Percentiles rank a stretch among this genome's conserved stretches.
Conservation (phyloP, 2,113 vertebrate genomes). For the Alethe diademata region DNA sequence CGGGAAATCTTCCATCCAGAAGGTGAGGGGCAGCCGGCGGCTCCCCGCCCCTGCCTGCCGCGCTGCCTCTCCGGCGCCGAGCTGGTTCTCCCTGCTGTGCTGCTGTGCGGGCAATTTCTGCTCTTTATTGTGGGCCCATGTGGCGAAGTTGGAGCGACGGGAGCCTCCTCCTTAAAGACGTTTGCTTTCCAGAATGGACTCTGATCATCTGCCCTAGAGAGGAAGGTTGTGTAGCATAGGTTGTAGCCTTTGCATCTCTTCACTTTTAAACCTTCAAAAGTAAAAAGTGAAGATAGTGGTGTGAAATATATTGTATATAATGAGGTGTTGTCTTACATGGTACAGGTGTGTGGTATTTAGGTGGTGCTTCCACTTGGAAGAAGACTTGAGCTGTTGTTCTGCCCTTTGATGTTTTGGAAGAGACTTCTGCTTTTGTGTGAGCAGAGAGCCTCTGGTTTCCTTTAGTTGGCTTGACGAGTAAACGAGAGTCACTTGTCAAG, state of each 20-base stretch:
- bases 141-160: neutral
- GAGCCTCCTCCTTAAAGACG: neutral
- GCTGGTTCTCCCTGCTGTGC: neutral
- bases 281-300: neutral
- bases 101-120: neutral
- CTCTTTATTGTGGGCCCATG: neutral
- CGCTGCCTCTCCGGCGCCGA: neutral
- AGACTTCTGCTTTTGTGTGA: neutral
- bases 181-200: neutral
- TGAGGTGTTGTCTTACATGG: neutral
- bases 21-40: conserved; percentile 76
- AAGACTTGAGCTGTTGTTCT: neutral
- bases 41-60: neutral
- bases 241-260: neutral
- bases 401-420: neutral
- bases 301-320: neutral
- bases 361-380: neutral
- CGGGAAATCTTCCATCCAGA: conserved; percentile 98
- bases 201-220: neutral
- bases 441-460: neutral
- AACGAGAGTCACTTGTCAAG: neutral
- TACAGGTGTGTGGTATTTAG: neutral
- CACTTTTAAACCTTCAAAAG: neutral
- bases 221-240: neutral
- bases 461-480: neutral